Evolutionary conservation across 2,113 vertebrate genomes (phyloP).

Genomic region (Dipodomys ordii): DNA sequence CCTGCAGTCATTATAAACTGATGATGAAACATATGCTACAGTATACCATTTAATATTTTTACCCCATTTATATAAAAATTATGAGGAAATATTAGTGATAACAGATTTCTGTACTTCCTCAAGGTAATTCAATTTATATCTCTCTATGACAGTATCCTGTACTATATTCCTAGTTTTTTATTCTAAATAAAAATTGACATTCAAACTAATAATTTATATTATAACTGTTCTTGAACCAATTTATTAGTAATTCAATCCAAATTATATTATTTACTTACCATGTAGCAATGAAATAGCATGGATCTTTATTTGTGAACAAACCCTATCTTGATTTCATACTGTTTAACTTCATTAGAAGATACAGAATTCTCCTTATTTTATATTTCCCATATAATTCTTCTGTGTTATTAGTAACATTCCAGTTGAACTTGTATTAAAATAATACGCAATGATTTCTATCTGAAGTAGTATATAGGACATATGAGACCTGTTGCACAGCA

Average conservation of each 20-base stretch:
- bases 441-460: constrained; percentile 81
- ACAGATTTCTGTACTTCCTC: not conserved
- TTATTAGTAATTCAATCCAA: constrained; percentile 39
- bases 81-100: constrained; percentile 54
- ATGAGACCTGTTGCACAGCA: constrained; percentile 77
- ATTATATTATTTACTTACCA: constrained; percentile 49
- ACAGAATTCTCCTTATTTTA: constrained; percentile 61
- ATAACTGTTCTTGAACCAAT: constrained; percentile 31
- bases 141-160: constrained; percentile 33
- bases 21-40: not conserved
- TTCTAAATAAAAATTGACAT: not conserved
- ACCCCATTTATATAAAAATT: not conserved
- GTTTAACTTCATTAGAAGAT: constrained; percentile 74
- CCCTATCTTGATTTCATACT: constrained; percentile 55
- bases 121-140: constrained; percentile 50
- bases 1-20: not conserved
- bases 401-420: constrained; percentile 80
- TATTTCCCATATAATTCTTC: constrained; percentile 62
- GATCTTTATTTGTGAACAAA: constrained; percentile 8
- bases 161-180: not conserved
- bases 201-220: constrained; percentile 21
- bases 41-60: not conserved
- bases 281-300: not conserved
- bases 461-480: constrained; percentile 53
- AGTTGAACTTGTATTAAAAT: constrained; percentile 79